phyloP scores from a whole-genome alignment of 2,797 vertebrate genomes.

The Sorex maritimensis region DNA sequence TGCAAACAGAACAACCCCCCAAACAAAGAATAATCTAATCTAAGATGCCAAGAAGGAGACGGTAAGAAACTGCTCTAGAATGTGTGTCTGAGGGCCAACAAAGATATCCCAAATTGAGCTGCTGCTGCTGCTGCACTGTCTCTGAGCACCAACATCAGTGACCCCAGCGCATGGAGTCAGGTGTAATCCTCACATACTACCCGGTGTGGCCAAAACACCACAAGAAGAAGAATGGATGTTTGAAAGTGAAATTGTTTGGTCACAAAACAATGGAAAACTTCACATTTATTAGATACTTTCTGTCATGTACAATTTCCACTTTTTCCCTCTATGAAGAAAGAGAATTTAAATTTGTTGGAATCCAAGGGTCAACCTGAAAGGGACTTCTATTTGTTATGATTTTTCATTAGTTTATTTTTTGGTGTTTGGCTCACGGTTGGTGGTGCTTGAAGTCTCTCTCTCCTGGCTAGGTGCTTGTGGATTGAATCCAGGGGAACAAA shows the following conservation, averaged over 20 bases:
- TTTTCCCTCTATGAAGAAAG: conserved; percentile 1
- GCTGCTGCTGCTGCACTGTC: too few species aligned
- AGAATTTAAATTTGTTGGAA: background rate
- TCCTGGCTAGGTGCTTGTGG: too few species aligned
- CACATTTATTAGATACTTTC: background rate
- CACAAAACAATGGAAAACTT: background rate
- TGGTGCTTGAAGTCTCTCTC: too few species aligned
- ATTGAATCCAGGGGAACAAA: too few species aligned
- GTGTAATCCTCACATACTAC: too few species aligned
- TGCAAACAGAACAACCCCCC: background rate
- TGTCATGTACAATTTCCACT: background rate
- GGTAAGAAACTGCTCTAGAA: background rate
- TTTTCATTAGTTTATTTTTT: background rate
- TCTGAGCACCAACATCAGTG: too few species aligned
- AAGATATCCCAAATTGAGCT: too few species aligned
- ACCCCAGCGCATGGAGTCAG: too few species aligned
- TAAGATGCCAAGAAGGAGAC: background rate
- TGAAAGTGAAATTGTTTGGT: background rate
- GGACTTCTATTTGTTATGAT: background rate
- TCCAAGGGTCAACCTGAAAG: background rate
- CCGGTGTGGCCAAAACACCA: too few species aligned
- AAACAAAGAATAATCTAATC: background rate
- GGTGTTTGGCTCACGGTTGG: too few species aligned
- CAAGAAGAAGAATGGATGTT: too few species aligned
- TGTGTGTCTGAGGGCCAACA: background rate